Percentiles rank a stretch among this genome's conserved stretches.
Conservation (phyloP, 1,140 invertebrate genomes). For the Rhyzopertha dominica region DNA sequence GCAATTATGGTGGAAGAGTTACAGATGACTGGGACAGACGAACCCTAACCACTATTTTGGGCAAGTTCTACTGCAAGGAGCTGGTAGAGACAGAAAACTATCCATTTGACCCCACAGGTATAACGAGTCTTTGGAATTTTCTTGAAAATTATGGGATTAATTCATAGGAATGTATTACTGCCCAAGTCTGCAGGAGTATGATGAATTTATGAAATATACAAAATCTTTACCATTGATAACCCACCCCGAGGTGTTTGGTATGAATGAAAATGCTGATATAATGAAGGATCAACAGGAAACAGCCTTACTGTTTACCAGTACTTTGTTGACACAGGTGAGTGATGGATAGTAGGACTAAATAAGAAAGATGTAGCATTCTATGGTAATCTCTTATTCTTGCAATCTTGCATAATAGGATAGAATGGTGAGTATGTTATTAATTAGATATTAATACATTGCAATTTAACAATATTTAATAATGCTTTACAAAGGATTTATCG, state of each 20-base stretch:
- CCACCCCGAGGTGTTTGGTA: slow-evolving; percentile 83
- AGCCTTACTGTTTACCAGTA: slow-evolving; percentile 69
- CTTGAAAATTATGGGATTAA: slow-evolving; percentile 4
- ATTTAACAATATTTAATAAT: too few relatives aligned
- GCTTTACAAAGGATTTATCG: slow-evolving; percentile 17
- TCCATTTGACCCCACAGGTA: slow-evolving; percentile 57
- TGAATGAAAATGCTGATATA: slow-evolving; percentile 92
- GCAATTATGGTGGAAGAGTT: slow-evolving; percentile 93
- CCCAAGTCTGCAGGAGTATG: slow-evolving; percentile 69
- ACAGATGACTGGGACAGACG: slow-evolving; percentile 93
- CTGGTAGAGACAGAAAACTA: slow-evolving; percentile 53
- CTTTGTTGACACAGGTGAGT: slow-evolving; percentile 76
- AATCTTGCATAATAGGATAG: too few relatives aligned
- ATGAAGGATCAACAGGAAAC: slow-evolving; percentile 90
- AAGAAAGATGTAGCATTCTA: too few relatives aligned
- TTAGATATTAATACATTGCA: too few relatives aligned
- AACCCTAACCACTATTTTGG: slow-evolving; percentile 76
- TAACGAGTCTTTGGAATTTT: slow-evolving; percentile 10
- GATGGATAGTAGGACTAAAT: too few relatives aligned
- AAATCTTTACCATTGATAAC: slow-evolving; percentile 73
- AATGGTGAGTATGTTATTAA: too few relatives aligned
- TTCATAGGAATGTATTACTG: slow-evolving; percentile 65
- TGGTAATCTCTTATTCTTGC: too few relatives aligned
- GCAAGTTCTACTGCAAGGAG: slow-evolving; percentile 70
- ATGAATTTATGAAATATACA: slow-evolving; percentile 72